Base-by-base conservation (phyloP, 2,113 vertebrate genomes). In the Silurus glanis region DNA sequence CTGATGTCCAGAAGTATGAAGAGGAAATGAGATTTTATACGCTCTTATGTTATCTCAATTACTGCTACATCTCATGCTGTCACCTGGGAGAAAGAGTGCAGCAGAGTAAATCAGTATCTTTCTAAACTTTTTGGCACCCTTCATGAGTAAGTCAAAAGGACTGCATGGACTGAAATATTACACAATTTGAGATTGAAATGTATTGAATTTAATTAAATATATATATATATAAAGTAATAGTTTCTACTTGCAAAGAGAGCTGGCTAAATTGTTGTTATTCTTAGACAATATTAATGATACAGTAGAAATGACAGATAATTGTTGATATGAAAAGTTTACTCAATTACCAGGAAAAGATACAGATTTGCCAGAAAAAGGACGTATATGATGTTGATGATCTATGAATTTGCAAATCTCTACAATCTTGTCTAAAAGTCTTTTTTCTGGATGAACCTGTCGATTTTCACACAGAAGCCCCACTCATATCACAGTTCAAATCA, bases 21-120 rank as follows among this genome's bases (percentile, higher is more conserved):
- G 87, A 92, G 93, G 92, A 95, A 93, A 93, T 94, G 86, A 87
- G 87, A 90, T 94, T 93, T 89, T 83, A 89, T 89, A 74, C 51
- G 82, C 83, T 84, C 78, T 84, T 80, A 83, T 90, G 88, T 83
- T 92, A 91, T 94, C 91, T 93, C 90, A 93, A 91, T 93, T 90
- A 91, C 71, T 2, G 53, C 90, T 90, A 89, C 89, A 93, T 93
- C 91, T 90, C 86, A 87, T 85, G 74, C 86, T 72, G 80, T 81
- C 72, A 80, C 86, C 56, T 83, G 19, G 45, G n/a, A 83, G 37
- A 71, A 69, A 64, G 37, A 64, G 80, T 81, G 86, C 66, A 64
- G 71, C 85, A 86, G 67, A 56, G 71, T 49, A 8, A 14, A 23
- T 64, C 61, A 23, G 21, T 64, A 47, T 10, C 17, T 19, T 47